A percentile compares a stretch with the other conserved stretches of the same genome.
Evolutionary conservation across 2,797 vertebrate species (phyloP).

Genomic region (Craterocephalus amniculus): DNA sequence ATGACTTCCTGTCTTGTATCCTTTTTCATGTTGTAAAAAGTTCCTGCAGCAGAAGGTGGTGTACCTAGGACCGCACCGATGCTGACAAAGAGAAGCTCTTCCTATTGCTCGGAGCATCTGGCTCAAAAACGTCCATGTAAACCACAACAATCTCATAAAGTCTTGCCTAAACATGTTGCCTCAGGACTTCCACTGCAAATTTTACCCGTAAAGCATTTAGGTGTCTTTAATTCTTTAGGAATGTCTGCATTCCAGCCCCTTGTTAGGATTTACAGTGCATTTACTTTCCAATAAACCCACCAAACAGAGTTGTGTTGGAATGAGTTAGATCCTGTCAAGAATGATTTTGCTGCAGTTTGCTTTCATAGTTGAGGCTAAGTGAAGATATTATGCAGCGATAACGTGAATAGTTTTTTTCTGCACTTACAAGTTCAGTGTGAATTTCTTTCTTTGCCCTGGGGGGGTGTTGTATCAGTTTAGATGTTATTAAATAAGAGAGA

Average conservation of each 20-base stretch:
- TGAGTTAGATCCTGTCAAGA: slow-evolving; percentile 44
- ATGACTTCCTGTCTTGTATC: slow-evolving; percentile 94
- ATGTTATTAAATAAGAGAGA: neutral
- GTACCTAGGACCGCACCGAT: slow-evolving; percentile 9
- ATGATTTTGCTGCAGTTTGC: slow-evolving; percentile 18
- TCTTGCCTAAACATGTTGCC: slow-evolving; percentile 37
- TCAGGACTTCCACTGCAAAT: slow-evolving; percentile 43
- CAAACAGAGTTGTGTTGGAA: slow-evolving; percentile 33
- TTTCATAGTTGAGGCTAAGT: slow-evolving; percentile 25
- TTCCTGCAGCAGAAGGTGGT: slow-evolving; percentile 15
- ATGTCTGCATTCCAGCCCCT: slow-evolving; percentile 69
- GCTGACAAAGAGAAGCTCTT: slow-evolving; percentile 20
- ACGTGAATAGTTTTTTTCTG: neutral
- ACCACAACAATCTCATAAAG: slow-evolving; percentile 55
- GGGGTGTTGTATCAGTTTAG: neutral
- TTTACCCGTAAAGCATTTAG: slow-evolving; percentile 67
- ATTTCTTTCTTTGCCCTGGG: too few species aligned
- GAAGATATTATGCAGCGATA: slow-evolving; percentile 42
- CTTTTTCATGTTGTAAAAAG: slow-evolving; percentile 64
- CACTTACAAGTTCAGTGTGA: neutral
- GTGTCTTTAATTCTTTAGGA: slow-evolving; percentile 64
- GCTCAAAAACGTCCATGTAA: slow-evolving; percentile 38
- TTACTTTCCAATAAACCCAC: slow-evolving; percentile 66
- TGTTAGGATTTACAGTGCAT: slow-evolving; percentile 66
- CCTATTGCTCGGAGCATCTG: slow-evolving; percentile 33